Evolutionary conservation across 2,797 vertebrate genomes (phyloP), one percentile per base, ranked within the genome.

Genomic region (Tenualosa thibaudeaui): DNA sequence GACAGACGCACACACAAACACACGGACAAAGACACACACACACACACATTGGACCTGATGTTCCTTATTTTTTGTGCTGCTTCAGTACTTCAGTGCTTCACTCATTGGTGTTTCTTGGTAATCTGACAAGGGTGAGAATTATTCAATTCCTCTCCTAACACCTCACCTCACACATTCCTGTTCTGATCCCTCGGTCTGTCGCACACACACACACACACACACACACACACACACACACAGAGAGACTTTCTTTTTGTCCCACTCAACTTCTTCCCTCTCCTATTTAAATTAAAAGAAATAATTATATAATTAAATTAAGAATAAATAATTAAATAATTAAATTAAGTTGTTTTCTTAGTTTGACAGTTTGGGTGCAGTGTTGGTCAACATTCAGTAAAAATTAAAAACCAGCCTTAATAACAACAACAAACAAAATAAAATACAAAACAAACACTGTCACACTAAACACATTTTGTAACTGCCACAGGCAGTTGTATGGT

Each of bases 141-240:
- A 78, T 46, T 46, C 71, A 40, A 43, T 78, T 78, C 37, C 37
- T 7, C 37, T 8, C 37, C 37, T 43, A 22, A 78, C 71, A 78
- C 71, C 71, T 78, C 37, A 71, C 68, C 40, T 7, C 40, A 78
- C 71, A 78, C 71, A 43, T 78, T 78, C 26, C 68, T 15, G 15
- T 17, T 12, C 26, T 26, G 26, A 71, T 71, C 65, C 12, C 12
- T 68, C 62, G 3, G 0, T 60, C 58, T 60, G 58, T 24, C 62
- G 0, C 62, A 8, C 31, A 62, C 58, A 60, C 58, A n/a, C 58
- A 60, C 58, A n/a, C 58, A 60, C 58, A n/a, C 58, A 60, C 58
- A n/a, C 58, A 60, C 17, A n/a, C 60, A 65, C n/a, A n/a, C n/a
- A 65, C 60, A 26, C 60, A 65, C 62, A 65, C 62, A 65, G 24